Percentiles rank a stretch among this genome's conserved stretches.
phyloP scores from a whole-genome alignment of 2,888 invertebrate species.

The Plagodis dolabraria region DNA sequence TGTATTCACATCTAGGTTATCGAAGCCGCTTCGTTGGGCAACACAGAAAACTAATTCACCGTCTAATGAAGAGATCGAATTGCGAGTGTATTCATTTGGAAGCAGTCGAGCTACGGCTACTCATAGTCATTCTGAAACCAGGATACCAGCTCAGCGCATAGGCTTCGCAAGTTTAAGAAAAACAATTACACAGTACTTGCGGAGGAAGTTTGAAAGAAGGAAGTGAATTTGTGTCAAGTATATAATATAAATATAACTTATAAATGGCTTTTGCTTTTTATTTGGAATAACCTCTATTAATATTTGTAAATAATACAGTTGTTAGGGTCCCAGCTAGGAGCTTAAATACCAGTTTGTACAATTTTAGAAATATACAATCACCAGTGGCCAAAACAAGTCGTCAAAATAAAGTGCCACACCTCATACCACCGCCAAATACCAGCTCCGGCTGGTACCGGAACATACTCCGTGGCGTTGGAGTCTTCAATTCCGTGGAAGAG shows the following conservation, averaged over 20 bases:
- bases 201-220: slow-evolving; percentile 16
- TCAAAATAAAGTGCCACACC: too few species aligned
- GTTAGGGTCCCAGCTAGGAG: too few species aligned
- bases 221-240: slow-evolving; percentile 18
- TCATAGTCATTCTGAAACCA: slow-evolving; percentile 41
- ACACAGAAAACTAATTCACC: slow-evolving; percentile 71
- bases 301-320: too few species aligned
- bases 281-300: background rate
- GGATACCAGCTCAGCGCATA: slow-evolving; percentile 55
- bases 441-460: too few species aligned
- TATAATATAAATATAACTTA: background rate
- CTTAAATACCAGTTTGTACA: too few species aligned
- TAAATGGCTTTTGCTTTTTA: background rate
- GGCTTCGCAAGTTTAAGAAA: slow-evolving; percentile 50
- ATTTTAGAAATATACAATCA: too few species aligned
- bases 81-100: slow-evolving; percentile 70
- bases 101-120: slow-evolving; percentile 41
- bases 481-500: too few species aligned
- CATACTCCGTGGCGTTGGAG: too few species aligned
- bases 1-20: slow-evolving; percentile 50
- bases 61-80: slow-evolving; percentile 69
- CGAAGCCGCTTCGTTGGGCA: slow-evolving; percentile 76
- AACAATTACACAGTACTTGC: slow-evolving; percentile 32
- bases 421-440: too few species aligned
- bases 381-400: too few species aligned